Conservation (phyloP, 1,140 invertebrate genomes). For the Calosoma granatense region DNA sequence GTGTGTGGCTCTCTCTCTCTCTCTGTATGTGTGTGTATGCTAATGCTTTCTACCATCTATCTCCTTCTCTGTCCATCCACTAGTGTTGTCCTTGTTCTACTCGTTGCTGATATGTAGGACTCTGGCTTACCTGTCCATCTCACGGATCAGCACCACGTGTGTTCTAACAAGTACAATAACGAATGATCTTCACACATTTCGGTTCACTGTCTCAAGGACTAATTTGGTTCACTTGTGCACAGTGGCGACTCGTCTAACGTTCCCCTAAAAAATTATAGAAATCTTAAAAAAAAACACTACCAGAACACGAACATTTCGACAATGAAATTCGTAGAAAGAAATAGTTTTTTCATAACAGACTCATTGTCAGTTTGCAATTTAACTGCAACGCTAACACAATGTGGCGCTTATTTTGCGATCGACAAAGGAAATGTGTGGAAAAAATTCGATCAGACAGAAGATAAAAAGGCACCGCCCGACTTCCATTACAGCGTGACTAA, state of each 20-base stretch:
- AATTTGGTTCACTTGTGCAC: not conserved
- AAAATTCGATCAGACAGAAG: not conserved
- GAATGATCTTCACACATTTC: not conserved
- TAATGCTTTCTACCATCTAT: not conserved
- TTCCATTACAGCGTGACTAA: not conserved
- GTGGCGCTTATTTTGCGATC: not conserved
- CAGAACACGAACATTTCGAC: too few relatives aligned
- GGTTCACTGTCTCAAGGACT: not conserved
- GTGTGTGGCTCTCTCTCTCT: too few relatives aligned
- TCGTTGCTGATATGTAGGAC: not conserved
- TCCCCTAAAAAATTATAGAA: too few relatives aligned
- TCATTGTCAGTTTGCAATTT: too few relatives aligned
- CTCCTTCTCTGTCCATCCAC: not conserved
- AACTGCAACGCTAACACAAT: too few relatives aligned
- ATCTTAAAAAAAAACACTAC: too few relatives aligned
- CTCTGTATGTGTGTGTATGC: too few relatives aligned
- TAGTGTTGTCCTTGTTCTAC: not conserved
- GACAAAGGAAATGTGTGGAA: not conserved
- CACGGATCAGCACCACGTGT: not conserved
- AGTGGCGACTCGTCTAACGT: not conserved
- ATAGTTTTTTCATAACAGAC: too few relatives aligned
- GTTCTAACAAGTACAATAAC: not conserved
- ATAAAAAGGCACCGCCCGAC: not conserved
- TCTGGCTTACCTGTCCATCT: not conserved
- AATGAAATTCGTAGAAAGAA: too few relatives aligned